Conservation (phyloP, 2,888 invertebrate genomes). For the Lithophane leautieri region DNA sequence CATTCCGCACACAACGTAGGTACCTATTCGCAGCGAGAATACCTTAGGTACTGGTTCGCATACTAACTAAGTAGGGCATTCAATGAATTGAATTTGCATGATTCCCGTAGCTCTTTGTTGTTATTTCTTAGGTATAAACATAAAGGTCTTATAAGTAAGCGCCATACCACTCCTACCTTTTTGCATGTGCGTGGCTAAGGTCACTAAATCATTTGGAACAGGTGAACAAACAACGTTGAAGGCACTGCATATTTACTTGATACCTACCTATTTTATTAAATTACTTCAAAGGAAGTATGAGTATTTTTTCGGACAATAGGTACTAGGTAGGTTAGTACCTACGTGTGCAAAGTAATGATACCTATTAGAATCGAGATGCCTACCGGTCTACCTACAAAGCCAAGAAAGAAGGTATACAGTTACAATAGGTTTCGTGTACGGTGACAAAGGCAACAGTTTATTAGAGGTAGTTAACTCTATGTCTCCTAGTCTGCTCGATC, state of each 20-base stretch:
- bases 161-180: neutral
- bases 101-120: slow-evolving; percentile 52
- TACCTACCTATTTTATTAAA: too few relatives aligned
- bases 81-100: too few relatives aligned
- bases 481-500: too few relatives aligned
- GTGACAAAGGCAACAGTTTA: too few relatives aligned
- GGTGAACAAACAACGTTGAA: slow-evolving; percentile 1
- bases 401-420: neutral
- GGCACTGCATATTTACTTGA: neutral
- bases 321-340: neutral
- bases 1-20: slow-evolving; percentile 62
- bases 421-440: too few relatives aligned
- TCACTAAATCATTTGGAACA: neutral
- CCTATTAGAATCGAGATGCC: neutral
- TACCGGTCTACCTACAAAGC: neutral
- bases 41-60: slow-evolving; percentile 51
- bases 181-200: neutral
- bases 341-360: neutral
- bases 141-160: slow-evolving; percentile 3
- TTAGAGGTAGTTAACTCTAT: too few relatives aligned
- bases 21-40: slow-evolving; percentile 46
- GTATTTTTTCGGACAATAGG: neutral
- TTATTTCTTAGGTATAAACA: slow-evolving; percentile 22
- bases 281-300: neutral
- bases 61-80: slow-evolving; percentile 49